These are phyloP conservation scores for Iguana delicatissima DNA, from an alignment of 2,797 vertebrate genomes.

Conservation along the genomic window DNA sequence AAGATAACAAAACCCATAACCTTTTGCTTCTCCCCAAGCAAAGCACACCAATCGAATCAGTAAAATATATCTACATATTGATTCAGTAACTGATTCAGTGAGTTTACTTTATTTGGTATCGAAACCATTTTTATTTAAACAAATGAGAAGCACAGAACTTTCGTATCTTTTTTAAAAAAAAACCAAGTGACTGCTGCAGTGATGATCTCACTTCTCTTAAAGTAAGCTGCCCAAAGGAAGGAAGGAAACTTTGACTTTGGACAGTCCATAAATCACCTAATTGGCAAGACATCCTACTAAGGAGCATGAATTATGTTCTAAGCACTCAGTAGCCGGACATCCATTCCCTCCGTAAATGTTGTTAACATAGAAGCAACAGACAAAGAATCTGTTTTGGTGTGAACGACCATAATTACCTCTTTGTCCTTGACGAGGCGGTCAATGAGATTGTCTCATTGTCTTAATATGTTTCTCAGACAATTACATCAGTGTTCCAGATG, in stretches of 20 bases:
- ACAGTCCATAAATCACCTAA: background rate
- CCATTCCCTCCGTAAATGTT: background rate
- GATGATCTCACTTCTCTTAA: constrained; percentile 6
- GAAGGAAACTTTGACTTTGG: constrained; percentile 19
- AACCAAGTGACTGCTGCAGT: background rate
- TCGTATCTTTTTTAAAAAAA: constrained; percentile 8
- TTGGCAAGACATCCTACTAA: constrained; percentile 11
- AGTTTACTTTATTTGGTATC: no score
- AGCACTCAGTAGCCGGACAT: background rate
- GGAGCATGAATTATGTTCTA: background rate
- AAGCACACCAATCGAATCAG: no score
- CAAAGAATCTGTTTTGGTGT: background rate
- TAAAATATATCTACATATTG: no score
- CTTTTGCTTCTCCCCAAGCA: no score
- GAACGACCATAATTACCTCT: background rate
- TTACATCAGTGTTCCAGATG: background rate
- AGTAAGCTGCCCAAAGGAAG: constrained; percentile 8
- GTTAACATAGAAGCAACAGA: background rate
- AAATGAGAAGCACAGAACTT: background rate
- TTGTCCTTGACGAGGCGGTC: background rate
- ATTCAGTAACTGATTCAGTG: no score
- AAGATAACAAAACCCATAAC: no score
- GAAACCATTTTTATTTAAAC: no score
- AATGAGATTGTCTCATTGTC: background rate
- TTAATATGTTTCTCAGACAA: background rate